Conservation (phyloP, 2,113 vertebrate genomes). For the Fregata magnificens region DNA sequence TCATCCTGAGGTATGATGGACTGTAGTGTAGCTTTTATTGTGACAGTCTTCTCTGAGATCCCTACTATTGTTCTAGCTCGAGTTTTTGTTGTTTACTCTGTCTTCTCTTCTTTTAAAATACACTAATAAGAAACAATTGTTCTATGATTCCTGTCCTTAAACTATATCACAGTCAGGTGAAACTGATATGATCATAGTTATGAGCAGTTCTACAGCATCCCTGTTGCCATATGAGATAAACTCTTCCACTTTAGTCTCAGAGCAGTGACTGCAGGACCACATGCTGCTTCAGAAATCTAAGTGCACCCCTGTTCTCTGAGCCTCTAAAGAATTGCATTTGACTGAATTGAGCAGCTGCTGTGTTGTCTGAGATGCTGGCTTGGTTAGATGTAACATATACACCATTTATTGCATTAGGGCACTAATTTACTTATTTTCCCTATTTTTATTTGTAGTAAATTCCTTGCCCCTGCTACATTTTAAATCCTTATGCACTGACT, state of each 20-base stretch:
- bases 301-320: neutral
- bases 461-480: neutral
- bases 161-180: neutral
- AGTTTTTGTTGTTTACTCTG: neutral
- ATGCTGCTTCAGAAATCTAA: neutral
- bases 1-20: neutral
- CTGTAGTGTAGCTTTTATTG: neutral
- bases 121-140: neutral
- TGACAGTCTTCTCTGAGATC: neutral
- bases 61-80: neutral
- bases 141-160: neutral
- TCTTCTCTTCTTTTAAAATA: neutral
- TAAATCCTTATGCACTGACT: neutral
- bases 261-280: neutral
- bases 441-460: neutral
- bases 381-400: neutral
- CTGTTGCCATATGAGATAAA: neutral
- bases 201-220: neutral
- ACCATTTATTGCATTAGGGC: neutral
- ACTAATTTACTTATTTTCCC: neutral
- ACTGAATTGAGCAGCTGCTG: conserved; percentile 6
- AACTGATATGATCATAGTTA: neutral
- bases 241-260: neutral
- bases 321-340: neutral
- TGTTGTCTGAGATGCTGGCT: neutral